A percentile compares a stretch with the other conserved stretches of the same genome.
Conservation (phyloP, 2,888 invertebrate genomes). For the Tanypteryx hageni region DNA sequence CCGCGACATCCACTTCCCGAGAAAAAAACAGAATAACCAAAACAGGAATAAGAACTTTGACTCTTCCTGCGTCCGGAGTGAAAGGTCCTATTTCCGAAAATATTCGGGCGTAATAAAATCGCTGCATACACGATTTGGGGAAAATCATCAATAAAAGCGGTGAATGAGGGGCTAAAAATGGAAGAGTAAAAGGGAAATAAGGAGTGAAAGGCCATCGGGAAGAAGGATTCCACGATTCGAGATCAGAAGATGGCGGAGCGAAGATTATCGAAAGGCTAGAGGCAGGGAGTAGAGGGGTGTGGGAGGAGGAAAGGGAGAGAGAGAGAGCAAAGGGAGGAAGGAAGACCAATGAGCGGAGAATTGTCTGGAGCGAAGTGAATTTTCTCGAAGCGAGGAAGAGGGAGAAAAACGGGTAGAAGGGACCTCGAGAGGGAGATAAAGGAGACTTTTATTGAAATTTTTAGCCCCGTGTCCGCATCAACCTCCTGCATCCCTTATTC, state of each 20-base stretch:
- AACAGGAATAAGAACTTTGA: no score
- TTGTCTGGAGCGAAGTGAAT: neutral
- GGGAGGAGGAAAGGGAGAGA: neutral
- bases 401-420: neutral
- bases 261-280: neutral
- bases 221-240: neutral
- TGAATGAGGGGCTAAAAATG: neutral
- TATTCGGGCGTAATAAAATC: no score
- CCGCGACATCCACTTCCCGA: no score
- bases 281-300: neutral
- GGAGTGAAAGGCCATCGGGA: neutral
- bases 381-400: neutral
- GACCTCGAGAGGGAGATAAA: conserved; percentile 12
- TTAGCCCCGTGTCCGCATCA: conserved; percentile 51
- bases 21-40: no score
- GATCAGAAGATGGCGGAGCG: neutral
- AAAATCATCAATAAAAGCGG: no score
- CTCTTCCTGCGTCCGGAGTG: no score
- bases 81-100: no score
- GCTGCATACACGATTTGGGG: no score
- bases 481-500: neutral
- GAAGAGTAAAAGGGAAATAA: neutral
- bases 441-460: conserved; percentile 61
- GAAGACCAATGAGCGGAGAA: neutral
- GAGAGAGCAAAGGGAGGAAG: neutral